phyloP scores from a whole-genome alignment of 2,888 invertebrate genomes.

The Sminthurinus aureus region DNA sequence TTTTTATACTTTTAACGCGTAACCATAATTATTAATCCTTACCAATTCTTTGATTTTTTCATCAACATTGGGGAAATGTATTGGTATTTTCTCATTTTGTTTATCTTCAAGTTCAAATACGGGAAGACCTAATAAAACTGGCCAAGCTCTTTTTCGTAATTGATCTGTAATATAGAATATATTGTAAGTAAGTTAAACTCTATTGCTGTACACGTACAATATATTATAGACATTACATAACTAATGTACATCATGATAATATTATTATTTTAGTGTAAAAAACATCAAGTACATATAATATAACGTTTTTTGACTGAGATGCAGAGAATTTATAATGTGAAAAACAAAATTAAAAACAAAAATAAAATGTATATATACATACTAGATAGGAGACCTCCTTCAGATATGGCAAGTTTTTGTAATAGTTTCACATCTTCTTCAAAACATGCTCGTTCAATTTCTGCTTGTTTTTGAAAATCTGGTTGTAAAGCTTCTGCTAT shows the following conservation, averaged over 20 bases:
- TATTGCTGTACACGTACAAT: background rate
- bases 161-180: slow-evolving; percentile 47
- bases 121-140: slow-evolving; percentile 52
- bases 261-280: too few species aligned
- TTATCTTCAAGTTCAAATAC: slow-evolving; percentile 45
- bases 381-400: slow-evolving; percentile 56
- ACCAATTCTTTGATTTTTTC: slow-evolving; percentile 55
- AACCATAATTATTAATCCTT: slow-evolving; percentile 19
- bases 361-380: too few species aligned
- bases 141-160: slow-evolving; percentile 54
- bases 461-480: slow-evolving; percentile 47
- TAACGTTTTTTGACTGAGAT: too few species aligned
- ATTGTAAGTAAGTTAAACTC: background rate
- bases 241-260: too few species aligned
- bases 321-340: background rate
- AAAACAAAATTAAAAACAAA: background rate
- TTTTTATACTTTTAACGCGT: too few species aligned
- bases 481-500: slow-evolving; percentile 49
- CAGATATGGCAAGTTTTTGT: slow-evolving; percentile 50
- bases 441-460: slow-evolving; percentile 46
- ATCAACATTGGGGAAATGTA: slow-evolving; percentile 47
- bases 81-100: slow-evolving; percentile 44
- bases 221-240: too few species aligned
- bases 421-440: slow-evolving; percentile 41
- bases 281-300: too few species aligned